These are phyloP conservation scores for Leptopterna dolabrata DNA, from an alignment of 2,888 invertebrate species.

Conservation along the genomic window DNA sequence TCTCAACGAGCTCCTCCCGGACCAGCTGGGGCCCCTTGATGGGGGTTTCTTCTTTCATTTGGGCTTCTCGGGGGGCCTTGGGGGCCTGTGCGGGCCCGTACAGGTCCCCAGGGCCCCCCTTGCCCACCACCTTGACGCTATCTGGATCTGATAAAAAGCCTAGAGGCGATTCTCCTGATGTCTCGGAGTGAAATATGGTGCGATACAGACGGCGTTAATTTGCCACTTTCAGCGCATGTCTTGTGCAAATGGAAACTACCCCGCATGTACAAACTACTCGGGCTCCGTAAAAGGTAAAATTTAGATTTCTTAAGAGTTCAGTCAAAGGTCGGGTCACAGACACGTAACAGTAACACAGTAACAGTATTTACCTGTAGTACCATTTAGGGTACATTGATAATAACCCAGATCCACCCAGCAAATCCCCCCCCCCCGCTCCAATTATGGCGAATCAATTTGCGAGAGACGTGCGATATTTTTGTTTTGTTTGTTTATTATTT, in stretches of 20 bases:
- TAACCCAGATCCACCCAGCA: no score
- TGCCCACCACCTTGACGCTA: not conserved
- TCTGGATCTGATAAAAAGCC: not conserved
- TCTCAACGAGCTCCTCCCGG: constrained; percentile 48
- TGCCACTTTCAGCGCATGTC: not conserved
- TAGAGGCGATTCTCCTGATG: not conserved
- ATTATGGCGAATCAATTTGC: no score
- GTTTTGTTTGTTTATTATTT: no score
- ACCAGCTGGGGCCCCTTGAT: constrained; percentile 29
- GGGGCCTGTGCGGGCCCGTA: not conserved
- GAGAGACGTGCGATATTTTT: no score
- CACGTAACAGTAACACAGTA: no score
- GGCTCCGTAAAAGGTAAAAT: no score
- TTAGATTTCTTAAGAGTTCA: no score
- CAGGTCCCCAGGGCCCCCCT: not conserved
- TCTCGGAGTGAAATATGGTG: not conserved
- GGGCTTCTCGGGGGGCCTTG: not conserved
- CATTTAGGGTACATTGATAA: no score
- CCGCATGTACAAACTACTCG: no score
- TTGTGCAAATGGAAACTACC: not conserved
- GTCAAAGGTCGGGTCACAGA: no score
- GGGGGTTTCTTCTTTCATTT: constrained; percentile 39
- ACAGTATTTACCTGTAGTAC: no score
- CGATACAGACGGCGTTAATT: not conserved
- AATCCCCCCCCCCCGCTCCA: no score